Base-by-base conservation (phyloP, 2,113 vertebrate species). In the Sander lucioperca region DNA sequence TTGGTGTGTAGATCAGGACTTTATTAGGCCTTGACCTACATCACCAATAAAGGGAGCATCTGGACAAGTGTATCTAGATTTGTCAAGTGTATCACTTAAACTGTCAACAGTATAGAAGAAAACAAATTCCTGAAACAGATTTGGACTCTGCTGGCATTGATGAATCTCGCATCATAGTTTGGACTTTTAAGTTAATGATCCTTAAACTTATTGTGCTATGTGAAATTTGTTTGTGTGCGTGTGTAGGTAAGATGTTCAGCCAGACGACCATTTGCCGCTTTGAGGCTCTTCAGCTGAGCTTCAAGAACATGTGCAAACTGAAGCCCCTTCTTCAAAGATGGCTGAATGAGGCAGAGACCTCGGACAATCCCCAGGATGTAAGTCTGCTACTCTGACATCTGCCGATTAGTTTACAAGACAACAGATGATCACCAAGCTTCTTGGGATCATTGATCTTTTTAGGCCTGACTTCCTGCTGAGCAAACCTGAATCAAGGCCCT, bases 251-350 rank as follows among this genome's bases (percentile, higher is more conserved):
- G 83, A 96, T 96, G 93, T 96, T 96, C 90, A 96, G 96, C 88
- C 96, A 96, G 91, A 96, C 96, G 0, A 96, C 96, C 1, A 96
- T 96, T 79, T 96, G 96, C 58, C 95, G 96, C 12, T 96, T 96
- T 18, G 96, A 96, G 79, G 96, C 96, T 3, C 90, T 96, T 23
- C 96, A 96, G 82, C 87, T 96, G 48, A 96, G 96, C 79, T 96
- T 96, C 68, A 96, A 96, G 84, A 96, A 96, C 89, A 96, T 96
- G 96, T 96, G 95, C 91, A 96, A 96, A 77, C 91, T 96, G 86
- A 96, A 96, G 57, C 96, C 96, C 0, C 90, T 96, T n/a, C 94
- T 96, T 1, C 91, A 95, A 80, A 94, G 93, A 71, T 96, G 96
- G 96, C 91, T 96, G 67, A 94, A 96, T 2, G 95, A 96, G 43